Base-by-base conservation (phyloP, 2,797 vertebrate genomes). In the Catostomus latipinnis region DNA sequence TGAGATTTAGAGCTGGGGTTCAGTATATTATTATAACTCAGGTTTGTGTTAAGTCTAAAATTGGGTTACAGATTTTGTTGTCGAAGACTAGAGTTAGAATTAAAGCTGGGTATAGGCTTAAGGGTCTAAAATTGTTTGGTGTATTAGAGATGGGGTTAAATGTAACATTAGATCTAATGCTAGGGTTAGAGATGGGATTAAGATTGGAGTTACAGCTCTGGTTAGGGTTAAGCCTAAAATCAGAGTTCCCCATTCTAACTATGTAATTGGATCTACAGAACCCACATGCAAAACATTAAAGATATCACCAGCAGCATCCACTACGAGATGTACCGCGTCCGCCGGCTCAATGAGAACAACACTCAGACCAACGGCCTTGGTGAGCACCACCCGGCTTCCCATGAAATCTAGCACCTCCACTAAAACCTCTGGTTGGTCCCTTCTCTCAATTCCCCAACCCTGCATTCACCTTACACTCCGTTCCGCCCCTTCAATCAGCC, bases 271-370 rank as follows among this genome's bases (percentile, higher is more conserved):
- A n/a, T 72, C 18, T 45, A 0, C 90, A 99, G 97, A 94, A 98
- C 96, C 56, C 97, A 99, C 89, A 98, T 99, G 97, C 97, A 99
- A 93, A 98, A 98, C 91, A 97, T 99, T 80, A 99, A 99, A 90
- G 97, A 99, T 90, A 98, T 99, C 88, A 98, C 97, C 92, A 97
- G 97, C 94, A 96, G 93, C 93, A 98, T 98, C 93, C 97, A 99
- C 90, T 99, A 98, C 0, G 97, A 99, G 89, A 95, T 97, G 83
- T 98, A 99, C 88, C 95, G 97, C 0, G 96, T 99, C 73, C 94
- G 96, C 77, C 95, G 97, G 70, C 96, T 99, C 88, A 97, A 97
- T 0, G 97, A 98, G 88, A 94, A 91, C 69, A 95, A 94, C 90
- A 91, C 90, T 0, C 92, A 94, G 76, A 94, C 96, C 78, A 97